Conservation (phyloP, 35 echinoderm and acorn worm species). For the Diadema setosum region DNA sequence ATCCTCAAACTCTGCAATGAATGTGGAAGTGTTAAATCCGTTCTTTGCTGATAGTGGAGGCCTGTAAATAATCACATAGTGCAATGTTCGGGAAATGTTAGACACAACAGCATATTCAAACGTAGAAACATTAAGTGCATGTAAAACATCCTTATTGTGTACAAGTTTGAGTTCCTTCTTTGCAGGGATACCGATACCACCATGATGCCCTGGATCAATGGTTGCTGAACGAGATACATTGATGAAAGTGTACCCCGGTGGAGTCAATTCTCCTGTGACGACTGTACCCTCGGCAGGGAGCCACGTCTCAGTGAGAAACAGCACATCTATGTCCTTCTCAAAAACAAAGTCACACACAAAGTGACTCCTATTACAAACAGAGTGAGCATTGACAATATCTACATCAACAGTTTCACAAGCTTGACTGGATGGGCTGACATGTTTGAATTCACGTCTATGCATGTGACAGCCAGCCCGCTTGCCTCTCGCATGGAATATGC, state of each 20-base stretch:
- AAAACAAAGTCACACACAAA: neutral
- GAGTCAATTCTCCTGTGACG: no score
- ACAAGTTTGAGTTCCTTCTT: neutral
- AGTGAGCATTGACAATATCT: neutral
- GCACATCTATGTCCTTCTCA: neutral
- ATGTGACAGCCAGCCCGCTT: neutral
- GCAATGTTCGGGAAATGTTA: no score
- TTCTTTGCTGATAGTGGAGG: no score
- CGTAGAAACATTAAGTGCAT: neutral
- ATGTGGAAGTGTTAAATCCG: neutral
- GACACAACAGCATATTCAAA: neutral
- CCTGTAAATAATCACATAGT: no score
- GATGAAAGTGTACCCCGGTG: no score
- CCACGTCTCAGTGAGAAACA: neutral
- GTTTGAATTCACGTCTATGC: neutral
- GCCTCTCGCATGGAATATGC: neutral
- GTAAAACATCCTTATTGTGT: neutral
- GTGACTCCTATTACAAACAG: no score
- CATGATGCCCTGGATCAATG: no score
- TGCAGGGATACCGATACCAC: neutral
- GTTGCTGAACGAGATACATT: no score
- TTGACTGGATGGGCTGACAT: neutral
- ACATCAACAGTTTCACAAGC: neutral
- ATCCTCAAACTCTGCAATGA: neutral
- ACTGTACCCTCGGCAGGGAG: no score